A percentile compares a stretch with the other conserved stretches of the same genome.
Conservation (phyloP, 1,140 invertebrate species). For the Nylanderia fulva region DNA sequence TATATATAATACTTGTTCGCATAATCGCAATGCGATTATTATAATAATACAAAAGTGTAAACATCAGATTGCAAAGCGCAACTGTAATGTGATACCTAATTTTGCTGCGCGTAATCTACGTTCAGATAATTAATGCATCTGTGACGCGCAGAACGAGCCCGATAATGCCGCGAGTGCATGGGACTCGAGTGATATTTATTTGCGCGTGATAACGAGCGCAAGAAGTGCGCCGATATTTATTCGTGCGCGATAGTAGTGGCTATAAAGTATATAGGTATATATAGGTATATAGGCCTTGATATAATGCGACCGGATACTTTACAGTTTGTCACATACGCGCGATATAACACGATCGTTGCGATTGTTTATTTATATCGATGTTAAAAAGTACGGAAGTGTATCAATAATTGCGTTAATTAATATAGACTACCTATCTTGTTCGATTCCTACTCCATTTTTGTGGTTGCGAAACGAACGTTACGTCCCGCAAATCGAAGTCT, state of each 20-base stretch:
- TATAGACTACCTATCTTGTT: background rate
- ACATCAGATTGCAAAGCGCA: background rate
- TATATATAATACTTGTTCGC: background rate
- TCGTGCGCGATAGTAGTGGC: slow-evolving; percentile 9
- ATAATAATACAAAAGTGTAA: background rate
- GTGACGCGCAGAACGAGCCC: background rate
- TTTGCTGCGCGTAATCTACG: background rate
- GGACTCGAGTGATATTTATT: slow-evolving; percentile 43
- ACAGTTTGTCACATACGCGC: background rate
- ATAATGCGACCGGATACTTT: background rate
- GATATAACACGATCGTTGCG: background rate
- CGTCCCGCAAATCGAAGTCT: background rate
- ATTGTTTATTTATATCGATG: slow-evolving; percentile 16
- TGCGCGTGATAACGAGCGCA: slow-evolving; percentile 7
- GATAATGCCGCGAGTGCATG: slow-evolving; percentile 24
- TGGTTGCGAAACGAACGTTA: background rate
- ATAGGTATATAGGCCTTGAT: background rate
- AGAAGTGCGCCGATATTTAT: slow-evolving; percentile 59
- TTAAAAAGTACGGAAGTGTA: background rate
- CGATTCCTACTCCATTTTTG: slow-evolving; percentile 7
- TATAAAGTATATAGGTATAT: no score
- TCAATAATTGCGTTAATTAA: slow-evolving; percentile 55
- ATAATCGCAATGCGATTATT: background rate
- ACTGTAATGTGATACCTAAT: background rate
- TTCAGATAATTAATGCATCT: slow-evolving; percentile 32